Conservation (phyloP, 2,797 vertebrate species). For the Danio kyathit region DNA sequence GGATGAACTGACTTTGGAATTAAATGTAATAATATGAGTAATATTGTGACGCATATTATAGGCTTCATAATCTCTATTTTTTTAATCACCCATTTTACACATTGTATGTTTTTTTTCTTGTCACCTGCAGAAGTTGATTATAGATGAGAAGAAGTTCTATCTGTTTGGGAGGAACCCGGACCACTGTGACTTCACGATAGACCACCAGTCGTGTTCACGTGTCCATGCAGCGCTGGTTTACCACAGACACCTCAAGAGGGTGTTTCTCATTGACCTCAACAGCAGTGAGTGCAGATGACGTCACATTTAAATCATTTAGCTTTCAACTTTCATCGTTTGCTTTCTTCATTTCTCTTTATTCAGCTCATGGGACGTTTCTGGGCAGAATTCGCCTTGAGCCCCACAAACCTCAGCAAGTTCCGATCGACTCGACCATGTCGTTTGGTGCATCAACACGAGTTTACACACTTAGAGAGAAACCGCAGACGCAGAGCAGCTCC, state of each 20-base stretch:
- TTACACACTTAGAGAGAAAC: slow-evolving; percentile 87
- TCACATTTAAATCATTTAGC: neutral
- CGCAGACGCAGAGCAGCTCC: slow-evolving; percentile 82
- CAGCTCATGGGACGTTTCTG: slow-evolving; percentile 89
- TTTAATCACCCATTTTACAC: neutral
- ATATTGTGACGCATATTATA: neutral
- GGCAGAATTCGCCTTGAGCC: slow-evolving; percentile 88
- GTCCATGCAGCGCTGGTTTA: slow-evolving; percentile 89
- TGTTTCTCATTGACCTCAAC: slow-evolving; percentile 91
- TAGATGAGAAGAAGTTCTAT: slow-evolving; percentile 93
- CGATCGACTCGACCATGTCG: slow-evolving; percentile 89
- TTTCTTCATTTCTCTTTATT: neutral
- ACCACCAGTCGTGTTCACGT: slow-evolving; percentile 91
- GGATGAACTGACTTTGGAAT: too few relatives aligned
- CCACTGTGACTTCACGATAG: slow-evolving; percentile 89
- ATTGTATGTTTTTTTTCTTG: slow-evolving; percentile 29
- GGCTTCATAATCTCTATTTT: neutral
- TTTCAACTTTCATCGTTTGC: neutral
- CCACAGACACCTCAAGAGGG: slow-evolving; percentile 90
- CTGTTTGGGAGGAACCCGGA: slow-evolving; percentile 91
- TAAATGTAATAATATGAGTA: neutral
- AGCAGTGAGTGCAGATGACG: slow-evolving; percentile 83
- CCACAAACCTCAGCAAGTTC: slow-evolving; percentile 91
- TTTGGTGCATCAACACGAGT: slow-evolving; percentile 88
- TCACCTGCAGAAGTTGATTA: slow-evolving; percentile 86